Conservation (phyloP, 92 coral and sea anemone genomes). For the Epizoanthus rinbou region DNA sequence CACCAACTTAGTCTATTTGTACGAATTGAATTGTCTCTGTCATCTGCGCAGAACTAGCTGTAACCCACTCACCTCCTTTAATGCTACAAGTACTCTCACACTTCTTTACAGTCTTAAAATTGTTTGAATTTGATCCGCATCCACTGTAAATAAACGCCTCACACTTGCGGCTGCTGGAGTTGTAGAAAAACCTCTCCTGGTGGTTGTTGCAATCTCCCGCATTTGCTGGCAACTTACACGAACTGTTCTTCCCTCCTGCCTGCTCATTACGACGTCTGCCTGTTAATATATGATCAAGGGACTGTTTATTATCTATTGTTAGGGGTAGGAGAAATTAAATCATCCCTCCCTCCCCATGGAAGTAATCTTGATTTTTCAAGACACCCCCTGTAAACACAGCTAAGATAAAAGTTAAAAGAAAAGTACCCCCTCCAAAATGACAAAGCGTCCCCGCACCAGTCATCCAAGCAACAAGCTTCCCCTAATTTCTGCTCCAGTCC, state of each 20-base stretch:
- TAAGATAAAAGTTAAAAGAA: too few species aligned
- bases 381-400: too few species aligned
- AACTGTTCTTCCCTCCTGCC: background rate
- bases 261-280: background rate
- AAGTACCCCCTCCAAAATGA: background rate
- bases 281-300: background rate
- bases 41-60: background rate
- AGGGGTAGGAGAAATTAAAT: too few species aligned
- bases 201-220: slow-evolving; percentile 34
- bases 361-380: background rate
- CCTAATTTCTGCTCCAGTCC: too few species aligned
- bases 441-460: too few species aligned
- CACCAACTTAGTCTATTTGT: too few species aligned
- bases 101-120: slow-evolving; percentile 26
- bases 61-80: slow-evolving; percentile 2
- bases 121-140: slow-evolving; percentile 37
- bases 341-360: too few species aligned
- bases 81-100: slow-evolving; percentile 27
- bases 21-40: too few species aligned
- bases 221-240: background rate
- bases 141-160: slow-evolving; percentile 39
- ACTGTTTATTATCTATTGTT: background rate
- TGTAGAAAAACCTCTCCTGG: slow-evolving; percentile 38
- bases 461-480: too few species aligned
- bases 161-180: slow-evolving; percentile 28